Evolutionary conservation across 1,140 invertebrate species (phyloP).

Genomic region (Agrilus planipennis): DNA sequence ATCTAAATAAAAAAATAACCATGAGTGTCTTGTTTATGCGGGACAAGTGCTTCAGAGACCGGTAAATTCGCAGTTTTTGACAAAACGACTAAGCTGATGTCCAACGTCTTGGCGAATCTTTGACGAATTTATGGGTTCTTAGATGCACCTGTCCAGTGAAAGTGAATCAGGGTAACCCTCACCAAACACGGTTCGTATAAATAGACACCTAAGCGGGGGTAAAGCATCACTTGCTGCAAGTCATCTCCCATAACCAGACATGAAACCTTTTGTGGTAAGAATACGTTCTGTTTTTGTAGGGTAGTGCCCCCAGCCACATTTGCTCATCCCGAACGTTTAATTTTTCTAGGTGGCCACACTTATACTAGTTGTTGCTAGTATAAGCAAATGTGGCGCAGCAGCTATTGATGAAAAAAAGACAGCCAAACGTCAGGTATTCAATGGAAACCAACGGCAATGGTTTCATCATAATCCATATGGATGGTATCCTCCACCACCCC

Average conservation of each 20-base stretch:
- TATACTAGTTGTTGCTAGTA: conserved; percentile 21
- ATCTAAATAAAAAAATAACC: no score
- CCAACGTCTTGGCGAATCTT: no score
- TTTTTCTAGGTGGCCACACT: conserved; percentile 20
- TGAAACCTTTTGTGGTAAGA: conserved; percentile 26
- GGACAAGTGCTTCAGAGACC: no score
- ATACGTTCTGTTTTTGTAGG: neutral
- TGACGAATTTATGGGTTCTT: conserved; percentile 13
- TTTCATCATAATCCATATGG: conserved; percentile 13
- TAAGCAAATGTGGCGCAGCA: conserved; percentile 17
- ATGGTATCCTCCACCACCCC: conserved; percentile 17
- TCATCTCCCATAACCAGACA: conserved; percentile 17
- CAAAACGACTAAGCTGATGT: no score
- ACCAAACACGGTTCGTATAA: conserved; percentile 19
- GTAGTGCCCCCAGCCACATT: neutral
- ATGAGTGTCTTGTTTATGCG: no score
- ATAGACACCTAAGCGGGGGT: conserved; percentile 22
- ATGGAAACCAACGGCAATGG: conserved; percentile 20
- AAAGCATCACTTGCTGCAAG: conserved; percentile 20
- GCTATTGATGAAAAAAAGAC: conserved; percentile 19
- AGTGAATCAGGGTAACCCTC: conserved; percentile 21
- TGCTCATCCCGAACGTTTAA: neutral
- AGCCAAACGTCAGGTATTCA: conserved; percentile 26
- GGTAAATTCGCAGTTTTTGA: no score
- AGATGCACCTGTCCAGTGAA: conserved; percentile 24